A percentile compares a stretch with the other conserved stretches of the same genome.
These are phyloP conservation scores for Gallinago media DNA, from an alignment of 2,113 vertebrate species.

Conservation along the genomic window DNA sequence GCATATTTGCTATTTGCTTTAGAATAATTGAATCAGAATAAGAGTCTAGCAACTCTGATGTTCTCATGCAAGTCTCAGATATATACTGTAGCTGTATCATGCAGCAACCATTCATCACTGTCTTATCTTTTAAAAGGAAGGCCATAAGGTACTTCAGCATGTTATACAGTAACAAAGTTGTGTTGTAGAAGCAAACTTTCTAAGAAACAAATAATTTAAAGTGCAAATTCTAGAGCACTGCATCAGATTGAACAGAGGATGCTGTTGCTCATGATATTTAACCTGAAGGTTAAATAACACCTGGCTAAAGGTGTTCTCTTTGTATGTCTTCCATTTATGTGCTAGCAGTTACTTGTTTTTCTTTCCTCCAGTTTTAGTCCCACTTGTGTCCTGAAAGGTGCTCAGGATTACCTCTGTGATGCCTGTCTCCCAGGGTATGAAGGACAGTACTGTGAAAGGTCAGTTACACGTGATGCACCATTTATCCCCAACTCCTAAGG, in stretches of 20 bases:
- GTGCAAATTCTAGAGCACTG: neutral
- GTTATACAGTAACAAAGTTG: neutral
- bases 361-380: conserved; percentile 87
- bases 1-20: neutral
- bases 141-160: neutral
- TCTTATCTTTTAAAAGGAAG: neutral
- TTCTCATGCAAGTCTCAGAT: neutral
- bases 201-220: neutral
- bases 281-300: neutral
- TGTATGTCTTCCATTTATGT: neutral
- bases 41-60: neutral
- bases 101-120: neutral
- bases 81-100: neutral
- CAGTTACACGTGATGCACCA: neutral
- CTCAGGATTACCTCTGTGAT: conserved; percentile 83
- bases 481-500: neutral
- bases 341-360: neutral
- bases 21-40: neutral
- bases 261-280: neutral
- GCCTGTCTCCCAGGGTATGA: conserved; percentile 88
- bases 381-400: conserved; percentile 84
- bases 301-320: neutral
- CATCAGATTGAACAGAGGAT: neutral
- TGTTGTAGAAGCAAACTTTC: neutral
- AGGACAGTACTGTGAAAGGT: conserved; percentile 93